phyloP scores from a whole-genome alignment of 1,140 invertebrate species.

The Triops cancriformis region DNA sequence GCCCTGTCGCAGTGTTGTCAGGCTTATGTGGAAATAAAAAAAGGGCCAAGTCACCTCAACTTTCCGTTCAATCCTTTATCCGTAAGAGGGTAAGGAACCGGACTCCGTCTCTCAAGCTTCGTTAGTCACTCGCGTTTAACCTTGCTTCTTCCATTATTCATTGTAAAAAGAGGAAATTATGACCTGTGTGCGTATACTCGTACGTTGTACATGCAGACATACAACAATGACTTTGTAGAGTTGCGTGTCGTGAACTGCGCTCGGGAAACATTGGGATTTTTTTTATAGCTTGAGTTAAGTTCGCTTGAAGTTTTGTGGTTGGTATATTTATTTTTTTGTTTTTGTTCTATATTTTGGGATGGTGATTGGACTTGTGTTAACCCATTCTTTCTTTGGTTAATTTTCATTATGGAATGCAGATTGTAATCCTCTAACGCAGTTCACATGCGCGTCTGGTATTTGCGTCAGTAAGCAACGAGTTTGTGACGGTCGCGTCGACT shows the following conservation, averaged over 20 bases:
- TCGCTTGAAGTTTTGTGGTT: too few relatives aligned
- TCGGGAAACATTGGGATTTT: too few relatives aligned
- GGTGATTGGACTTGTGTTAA: too few relatives aligned
- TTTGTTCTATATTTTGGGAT: too few relatives aligned
- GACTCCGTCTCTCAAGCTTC: background rate
- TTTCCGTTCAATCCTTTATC: background rate
- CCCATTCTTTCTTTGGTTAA: too few relatives aligned
- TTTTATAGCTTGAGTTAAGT: too few relatives aligned
- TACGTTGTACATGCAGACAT: too few relatives aligned
- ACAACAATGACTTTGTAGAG: too few relatives aligned
- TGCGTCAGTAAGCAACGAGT: constrained; percentile 15
- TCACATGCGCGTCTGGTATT: constrained; percentile 29
- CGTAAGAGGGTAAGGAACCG: background rate
- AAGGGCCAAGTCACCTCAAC: background rate
- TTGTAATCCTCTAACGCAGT: constrained; percentile 22
- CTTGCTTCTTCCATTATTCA: background rate
- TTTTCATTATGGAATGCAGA: background rate
- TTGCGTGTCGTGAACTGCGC: too few relatives aligned
- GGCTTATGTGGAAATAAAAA: background rate
- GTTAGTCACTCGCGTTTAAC: background rate
- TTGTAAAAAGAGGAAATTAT: background rate
- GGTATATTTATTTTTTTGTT: too few relatives aligned
- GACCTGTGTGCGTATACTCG: too few relatives aligned
- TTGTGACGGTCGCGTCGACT: constrained; percentile 34
- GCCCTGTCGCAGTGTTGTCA: background rate